Conservation (phyloP, 2,797 vertebrate genomes). For the Mormyrus proboscirostris region DNA sequence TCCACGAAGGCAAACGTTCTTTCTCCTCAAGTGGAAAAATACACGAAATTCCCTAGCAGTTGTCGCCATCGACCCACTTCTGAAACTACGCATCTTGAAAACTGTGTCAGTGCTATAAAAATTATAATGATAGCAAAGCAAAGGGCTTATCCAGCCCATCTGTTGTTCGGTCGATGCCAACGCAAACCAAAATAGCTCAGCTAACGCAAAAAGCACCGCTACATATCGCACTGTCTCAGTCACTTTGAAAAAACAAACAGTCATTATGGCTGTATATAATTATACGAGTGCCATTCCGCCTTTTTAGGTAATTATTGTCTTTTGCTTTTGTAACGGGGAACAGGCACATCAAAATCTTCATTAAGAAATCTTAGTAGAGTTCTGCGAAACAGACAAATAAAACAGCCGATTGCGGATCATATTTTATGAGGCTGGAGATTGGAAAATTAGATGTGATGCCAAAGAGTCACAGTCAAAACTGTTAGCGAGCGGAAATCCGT, state of each 20-base stretch:
- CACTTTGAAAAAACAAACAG: background rate
- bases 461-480: background rate
- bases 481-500: background rate
- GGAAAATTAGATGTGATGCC: background rate
- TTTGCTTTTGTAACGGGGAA: background rate
- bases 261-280: background rate
- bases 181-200: background rate
- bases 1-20: background rate
- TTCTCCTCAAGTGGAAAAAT: background rate
- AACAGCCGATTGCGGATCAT: background rate
- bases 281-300: background rate
- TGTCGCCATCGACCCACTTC: background rate
- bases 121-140: constrained; percentile 3
- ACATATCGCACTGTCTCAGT: background rate
- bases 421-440: background rate
- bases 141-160: constrained; percentile 20
- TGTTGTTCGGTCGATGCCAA: constrained; percentile 10
- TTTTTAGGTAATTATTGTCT: background rate
- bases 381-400: background rate
- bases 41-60: background rate
- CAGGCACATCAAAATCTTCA: background rate
- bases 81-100: constrained; percentile 11
- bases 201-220: background rate
- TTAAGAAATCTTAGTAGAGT: background rate
- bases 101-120: constrained; percentile 24